These are phyloP conservation scores for Crotalus helleri DNA, from an alignment of 2,113 vertebrate species.

Conservation along the genomic window DNA sequence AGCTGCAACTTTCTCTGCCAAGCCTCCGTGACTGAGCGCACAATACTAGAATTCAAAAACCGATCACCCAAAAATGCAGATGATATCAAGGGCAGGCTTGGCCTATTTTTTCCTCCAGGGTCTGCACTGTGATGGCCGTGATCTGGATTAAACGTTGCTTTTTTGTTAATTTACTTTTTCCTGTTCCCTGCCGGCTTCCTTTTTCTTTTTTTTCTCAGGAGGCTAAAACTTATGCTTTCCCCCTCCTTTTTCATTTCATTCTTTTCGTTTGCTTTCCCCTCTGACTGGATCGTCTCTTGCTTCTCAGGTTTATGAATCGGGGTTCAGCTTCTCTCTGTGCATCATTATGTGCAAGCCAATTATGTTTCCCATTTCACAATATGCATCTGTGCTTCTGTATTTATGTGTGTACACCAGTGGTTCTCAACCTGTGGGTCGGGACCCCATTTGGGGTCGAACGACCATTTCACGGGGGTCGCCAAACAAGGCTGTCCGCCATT, in stretches of 20 bases:
- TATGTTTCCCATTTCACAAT: not conserved
- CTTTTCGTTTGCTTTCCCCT: not conserved
- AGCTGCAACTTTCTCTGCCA: not conserved
- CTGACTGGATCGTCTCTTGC: not conserved
- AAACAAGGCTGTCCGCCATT: too few species aligned
- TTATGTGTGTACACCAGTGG: not conserved
- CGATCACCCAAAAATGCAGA: not conserved
- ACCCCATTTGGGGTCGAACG: too few species aligned
- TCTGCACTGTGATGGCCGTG: not conserved
- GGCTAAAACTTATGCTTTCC: not conserved
- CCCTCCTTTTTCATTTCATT: not conserved
- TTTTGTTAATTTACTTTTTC: not conserved
- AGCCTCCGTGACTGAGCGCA: not conserved
- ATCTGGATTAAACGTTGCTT: not conserved
- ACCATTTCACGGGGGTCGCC: too few species aligned
- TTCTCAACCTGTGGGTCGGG: too few species aligned
- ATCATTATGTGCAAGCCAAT: not conserved
- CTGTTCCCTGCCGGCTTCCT: not conserved
- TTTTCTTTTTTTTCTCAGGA: not conserved
- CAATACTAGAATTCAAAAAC: conserved; percentile 13
- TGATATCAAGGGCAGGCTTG: not conserved
- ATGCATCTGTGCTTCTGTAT: not conserved
- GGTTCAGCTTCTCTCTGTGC: not conserved
- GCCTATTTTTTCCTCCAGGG: too few species aligned
- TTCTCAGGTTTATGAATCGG: not conserved